Evolutionary conservation across 1,140 invertebrate genomes (phyloP).

Genomic region (Venturia canescens): DNA sequence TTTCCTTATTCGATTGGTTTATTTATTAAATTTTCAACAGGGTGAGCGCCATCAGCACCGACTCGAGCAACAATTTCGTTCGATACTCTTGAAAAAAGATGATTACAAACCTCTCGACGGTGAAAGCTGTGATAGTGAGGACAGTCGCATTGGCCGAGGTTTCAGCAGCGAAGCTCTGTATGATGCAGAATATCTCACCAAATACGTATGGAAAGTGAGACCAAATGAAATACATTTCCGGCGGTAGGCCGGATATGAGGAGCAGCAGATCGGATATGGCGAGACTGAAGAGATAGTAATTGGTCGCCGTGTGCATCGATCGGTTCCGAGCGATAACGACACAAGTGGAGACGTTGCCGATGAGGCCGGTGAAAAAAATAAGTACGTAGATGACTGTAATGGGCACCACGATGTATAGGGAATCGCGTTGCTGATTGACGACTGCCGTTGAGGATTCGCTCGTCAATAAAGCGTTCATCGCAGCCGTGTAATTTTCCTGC

Average conservation of each 20-base stretch:
- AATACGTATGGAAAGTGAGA: conserved; percentile 92
- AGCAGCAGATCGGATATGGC: conserved; percentile 95
- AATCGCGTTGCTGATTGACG: conserved; percentile 79
- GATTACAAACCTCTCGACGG: conserved; percentile 82
- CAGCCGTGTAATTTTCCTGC: conserved; percentile 66
- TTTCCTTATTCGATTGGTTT: background rate
- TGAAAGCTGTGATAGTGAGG: conserved; percentile 95
- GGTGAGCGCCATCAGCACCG: too few relatives aligned
- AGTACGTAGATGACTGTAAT: conserved; percentile 88
- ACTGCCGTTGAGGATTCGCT: conserved; percentile 57
- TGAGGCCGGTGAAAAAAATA: conserved; percentile 90
- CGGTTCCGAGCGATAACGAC: conserved; percentile 93
- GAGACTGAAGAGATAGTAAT: conserved; percentile 95
- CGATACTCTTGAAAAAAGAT: too few relatives aligned
- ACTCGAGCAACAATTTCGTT: too few relatives aligned
- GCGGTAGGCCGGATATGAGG: conserved; percentile 87
- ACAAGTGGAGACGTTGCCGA: conserved; percentile 96
- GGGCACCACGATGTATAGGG: conserved; percentile 85
- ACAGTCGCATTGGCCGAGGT: conserved; percentile 96
- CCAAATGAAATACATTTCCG: conserved; percentile 93
- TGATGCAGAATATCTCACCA: conserved; percentile 89
- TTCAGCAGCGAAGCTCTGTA: conserved; percentile 90
- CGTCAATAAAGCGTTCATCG: conserved; percentile 45
- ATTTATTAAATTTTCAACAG: too few relatives aligned
- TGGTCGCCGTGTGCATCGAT: conserved; percentile 93